phyloP scores from a whole-genome alignment of 2,113 vertebrate genomes.

The Bos indicus region DNA sequence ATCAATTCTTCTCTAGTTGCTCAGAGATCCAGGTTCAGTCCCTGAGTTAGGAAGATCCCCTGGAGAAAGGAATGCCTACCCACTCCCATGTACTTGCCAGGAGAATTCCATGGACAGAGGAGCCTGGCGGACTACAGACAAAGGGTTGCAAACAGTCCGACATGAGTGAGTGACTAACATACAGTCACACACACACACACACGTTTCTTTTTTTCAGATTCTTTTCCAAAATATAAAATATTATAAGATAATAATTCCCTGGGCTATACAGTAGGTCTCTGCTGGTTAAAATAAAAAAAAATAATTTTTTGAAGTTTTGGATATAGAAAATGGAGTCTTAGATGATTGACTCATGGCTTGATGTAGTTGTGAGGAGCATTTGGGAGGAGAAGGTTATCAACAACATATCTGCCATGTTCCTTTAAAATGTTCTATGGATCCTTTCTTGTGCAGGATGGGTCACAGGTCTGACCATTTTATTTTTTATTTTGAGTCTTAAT shows the following conservation, averaged over 20 bases:
- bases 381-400: neutral
- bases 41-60: neutral
- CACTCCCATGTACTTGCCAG: neutral
- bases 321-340: neutral
- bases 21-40: neutral
- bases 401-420: neutral
- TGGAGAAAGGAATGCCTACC: neutral
- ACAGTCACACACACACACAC: neutral
- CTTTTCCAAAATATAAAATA: neutral
- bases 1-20: neutral
- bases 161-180: neutral
- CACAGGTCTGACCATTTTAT: neutral
- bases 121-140: neutral
- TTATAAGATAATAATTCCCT: neutral
- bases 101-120: neutral
- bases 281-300: neutral
- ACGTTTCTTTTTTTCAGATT: neutral
- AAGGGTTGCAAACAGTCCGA: neutral
- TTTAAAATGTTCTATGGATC: neutral
- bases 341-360: neutral
- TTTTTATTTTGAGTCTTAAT: neutral
- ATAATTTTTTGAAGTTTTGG: neutral
- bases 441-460: neutral
- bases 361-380: too few species aligned
- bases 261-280: neutral